phyloP scores from a whole-genome alignment of 2,888 invertebrate species.

The Mythimna ferrago region DNA sequence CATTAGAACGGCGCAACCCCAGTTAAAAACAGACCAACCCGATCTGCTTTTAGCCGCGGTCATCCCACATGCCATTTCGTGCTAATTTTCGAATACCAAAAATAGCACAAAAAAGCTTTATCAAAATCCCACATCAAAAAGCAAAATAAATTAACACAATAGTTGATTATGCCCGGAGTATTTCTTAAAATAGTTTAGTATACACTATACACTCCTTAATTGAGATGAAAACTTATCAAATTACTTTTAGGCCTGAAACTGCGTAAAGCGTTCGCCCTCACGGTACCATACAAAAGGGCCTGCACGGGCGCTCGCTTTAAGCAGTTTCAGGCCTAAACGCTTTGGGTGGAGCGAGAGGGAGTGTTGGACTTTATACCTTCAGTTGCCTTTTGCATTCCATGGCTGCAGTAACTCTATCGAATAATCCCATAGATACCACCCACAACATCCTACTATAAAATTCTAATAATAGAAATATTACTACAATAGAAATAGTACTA shows the following conservation, averaged over 20 bases:
- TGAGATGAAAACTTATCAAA: too few relatives aligned
- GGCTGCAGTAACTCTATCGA: too few relatives aligned
- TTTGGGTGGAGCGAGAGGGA: neutral
- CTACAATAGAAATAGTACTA: too few relatives aligned
- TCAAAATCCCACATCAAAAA: neutral
- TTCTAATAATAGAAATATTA: too few relatives aligned
- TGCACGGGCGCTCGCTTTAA: too few relatives aligned
- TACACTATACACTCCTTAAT: too few relatives aligned
- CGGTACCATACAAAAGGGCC: too few relatives aligned
- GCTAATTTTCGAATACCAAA: neutral
- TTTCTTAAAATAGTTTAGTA: slow-evolving; percentile 7
- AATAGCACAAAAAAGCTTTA: neutral
- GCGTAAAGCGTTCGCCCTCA: too few relatives aligned
- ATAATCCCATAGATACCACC: too few relatives aligned
- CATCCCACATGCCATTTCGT: neutral
- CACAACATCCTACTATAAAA: too few relatives aligned
- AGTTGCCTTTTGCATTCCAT: too few relatives aligned
- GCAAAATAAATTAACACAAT: neutral
- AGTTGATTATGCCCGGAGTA: slow-evolving; percentile 18
- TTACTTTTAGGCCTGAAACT: neutral
- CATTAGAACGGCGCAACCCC: neutral
- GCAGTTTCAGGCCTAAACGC: too few relatives aligned
- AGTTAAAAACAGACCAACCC: slow-evolving; percentile 2
- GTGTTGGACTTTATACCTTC: neutral
- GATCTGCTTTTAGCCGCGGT: neutral